Evolutionary conservation across 1,140 invertebrate genomes (phyloP).

Genomic region (Caenorhabditis remanei): DNA sequence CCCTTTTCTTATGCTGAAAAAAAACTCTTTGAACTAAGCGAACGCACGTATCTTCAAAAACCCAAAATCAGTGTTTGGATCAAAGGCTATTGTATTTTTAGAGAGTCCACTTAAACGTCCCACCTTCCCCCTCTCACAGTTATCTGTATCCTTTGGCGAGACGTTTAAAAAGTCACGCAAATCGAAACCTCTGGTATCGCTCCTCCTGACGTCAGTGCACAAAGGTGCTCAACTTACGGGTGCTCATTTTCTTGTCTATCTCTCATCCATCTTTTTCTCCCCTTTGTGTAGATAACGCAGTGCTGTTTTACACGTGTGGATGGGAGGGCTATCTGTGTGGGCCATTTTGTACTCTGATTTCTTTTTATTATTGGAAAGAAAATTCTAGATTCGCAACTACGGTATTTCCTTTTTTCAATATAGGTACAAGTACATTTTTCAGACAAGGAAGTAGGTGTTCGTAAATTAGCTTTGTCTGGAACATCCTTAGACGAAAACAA

Average conservation of each 20-base stretch:
- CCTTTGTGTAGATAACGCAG: background rate
- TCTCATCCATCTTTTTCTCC: constrained; percentile 1
- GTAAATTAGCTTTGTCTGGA: no score
- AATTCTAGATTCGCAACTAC: background rate
- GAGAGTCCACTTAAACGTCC: background rate
- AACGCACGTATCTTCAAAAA: constrained; percentile 20
- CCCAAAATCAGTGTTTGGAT: constrained; percentile 11
- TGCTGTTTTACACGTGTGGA: background rate
- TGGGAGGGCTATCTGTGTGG: constrained; percentile 1
- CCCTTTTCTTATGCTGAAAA: background rate
- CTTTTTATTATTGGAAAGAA: background rate
- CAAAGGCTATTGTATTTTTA: background rate
- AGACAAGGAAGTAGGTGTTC: no score
- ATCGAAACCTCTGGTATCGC: constrained; percentile 33
- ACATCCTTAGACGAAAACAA: no score
- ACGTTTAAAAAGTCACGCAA: constrained; percentile 47
- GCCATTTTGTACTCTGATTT: background rate
- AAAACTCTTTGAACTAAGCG: constrained; percentile 27
- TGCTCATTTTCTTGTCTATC: constrained; percentile 31
- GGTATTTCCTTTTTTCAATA: no score
- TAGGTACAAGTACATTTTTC: no score
- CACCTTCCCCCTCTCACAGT: background rate
- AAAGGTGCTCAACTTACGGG: constrained; percentile 19
- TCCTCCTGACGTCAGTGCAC: constrained; percentile 36
- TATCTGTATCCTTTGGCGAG: background rate